These are phyloP conservation scores for Tor tambroides DNA, from an alignment of 2,113 vertebrate genomes.

Conservation along the genomic window DNA sequence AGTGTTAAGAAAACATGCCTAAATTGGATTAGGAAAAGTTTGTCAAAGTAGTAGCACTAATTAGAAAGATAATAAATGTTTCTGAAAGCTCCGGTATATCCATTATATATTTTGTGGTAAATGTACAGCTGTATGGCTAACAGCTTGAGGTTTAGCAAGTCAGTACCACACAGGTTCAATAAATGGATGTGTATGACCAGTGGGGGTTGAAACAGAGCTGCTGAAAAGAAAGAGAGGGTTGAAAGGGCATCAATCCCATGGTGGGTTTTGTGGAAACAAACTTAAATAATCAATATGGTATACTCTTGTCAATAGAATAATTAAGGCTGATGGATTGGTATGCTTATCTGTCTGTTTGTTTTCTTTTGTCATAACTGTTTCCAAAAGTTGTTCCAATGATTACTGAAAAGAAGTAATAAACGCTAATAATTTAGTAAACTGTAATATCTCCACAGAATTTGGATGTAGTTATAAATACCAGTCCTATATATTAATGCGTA, in stretches of 20 bases:
- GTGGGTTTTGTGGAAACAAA: slow-evolving; percentile 66
- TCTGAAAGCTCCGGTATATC: not conserved
- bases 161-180: slow-evolving; percentile 74
- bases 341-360: slow-evolving; percentile 68
- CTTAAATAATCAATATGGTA: slow-evolving; percentile 75
- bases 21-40: not conserved
- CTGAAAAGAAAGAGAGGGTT: slow-evolving; percentile 57
- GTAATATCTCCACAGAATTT: not conserved
- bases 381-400: not conserved
- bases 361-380: slow-evolving; percentile 40
- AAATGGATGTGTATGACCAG: slow-evolving; percentile 70
- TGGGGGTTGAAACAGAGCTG: slow-evolving; percentile 64
- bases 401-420: not conserved
- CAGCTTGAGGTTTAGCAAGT: slow-evolving; percentile 70
- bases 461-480: not conserved
- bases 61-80: not conserved
- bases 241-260: slow-evolving; percentile 73
- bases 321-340: not conserved
- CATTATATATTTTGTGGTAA: slow-evolving; percentile 47
- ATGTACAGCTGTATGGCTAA: slow-evolving; percentile 55
- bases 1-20: not conserved
- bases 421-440: not conserved
- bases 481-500: not conserved
- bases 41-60: not conserved
- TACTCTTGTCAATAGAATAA: not conserved